Evolutionary conservation across 2,888 invertebrate genomes (phyloP), one percentile per base, ranked within the genome.

Genomic region (Augochlorella aurata): DNA sequence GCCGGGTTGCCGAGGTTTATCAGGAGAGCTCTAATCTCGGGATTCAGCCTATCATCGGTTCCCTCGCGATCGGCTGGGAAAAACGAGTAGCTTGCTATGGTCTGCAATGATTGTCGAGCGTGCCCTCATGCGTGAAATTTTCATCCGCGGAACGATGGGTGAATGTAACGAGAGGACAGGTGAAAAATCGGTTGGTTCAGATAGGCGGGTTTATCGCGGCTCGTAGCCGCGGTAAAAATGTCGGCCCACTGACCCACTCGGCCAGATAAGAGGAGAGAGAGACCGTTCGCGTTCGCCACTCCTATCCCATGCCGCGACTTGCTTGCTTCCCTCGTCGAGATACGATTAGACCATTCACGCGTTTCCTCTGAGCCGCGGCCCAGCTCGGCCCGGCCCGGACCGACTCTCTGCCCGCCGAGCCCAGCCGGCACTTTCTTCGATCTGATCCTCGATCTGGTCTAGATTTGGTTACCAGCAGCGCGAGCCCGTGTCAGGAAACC

Each of bases 111-210:
- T 38, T 38, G 38, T 38, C n/a, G 54, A 21, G n/a, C 54, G 2
- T 2, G 50, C 45, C 85, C 79, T 85, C 86, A 88, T 89, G 89
- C 88, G 85, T 89, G 87, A 89, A 89, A 88, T 87, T 87, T 88
- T 80, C 84, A 82, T 78, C 85, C 68, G 79, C 81, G 78, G 74
- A 76, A 80, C 63, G 73, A 9, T 5, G 50, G 50, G 44, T 69
- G 86, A 84, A 83, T 85, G 85, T 83, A 87, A 86, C 77, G 74
- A 77, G 77, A 50, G 81, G 81, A 65, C 77, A 70, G 74, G 70
- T 61, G 79, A 88, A 88, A 89, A 87, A 88, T 83, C 69, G 68
- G 66, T 68, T 71, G 24, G 63, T 47, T 54, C 49, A 47, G 71
- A 75, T 79, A 58, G 66, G 16, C 58, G 38, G 73, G 58, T 81